Conservation (phyloP, 2,113 vertebrate genomes). For the Ellobius talpinus region DNA sequence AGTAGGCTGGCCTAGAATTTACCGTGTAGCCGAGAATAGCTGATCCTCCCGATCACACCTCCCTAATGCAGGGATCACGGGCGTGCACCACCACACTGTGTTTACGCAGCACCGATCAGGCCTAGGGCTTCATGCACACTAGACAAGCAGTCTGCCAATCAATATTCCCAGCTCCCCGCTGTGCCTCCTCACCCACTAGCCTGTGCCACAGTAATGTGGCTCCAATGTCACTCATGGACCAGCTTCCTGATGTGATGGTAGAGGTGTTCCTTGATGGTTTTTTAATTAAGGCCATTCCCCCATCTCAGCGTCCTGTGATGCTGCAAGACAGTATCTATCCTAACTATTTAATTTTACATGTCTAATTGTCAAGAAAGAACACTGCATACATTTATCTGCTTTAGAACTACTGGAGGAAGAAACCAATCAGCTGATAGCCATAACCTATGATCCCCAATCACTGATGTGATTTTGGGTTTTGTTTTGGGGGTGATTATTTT, state of each 20-base stretch:
- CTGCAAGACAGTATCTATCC: background rate
- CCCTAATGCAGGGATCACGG: background rate
- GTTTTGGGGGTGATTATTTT: background rate
- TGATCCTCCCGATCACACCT: background rate
- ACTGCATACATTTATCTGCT: background rate
- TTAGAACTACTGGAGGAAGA: constrained; percentile 51
- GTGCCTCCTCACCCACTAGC: background rate
- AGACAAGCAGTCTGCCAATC: background rate
- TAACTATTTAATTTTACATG: background rate
- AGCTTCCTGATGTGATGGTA: background rate
- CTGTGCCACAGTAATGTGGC: background rate
- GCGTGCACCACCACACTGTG: background rate
- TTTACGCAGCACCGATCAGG: no score
- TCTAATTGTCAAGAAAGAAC: constrained; percentile 33
- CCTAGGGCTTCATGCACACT: background rate
- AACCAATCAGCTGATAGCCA: constrained; percentile 43
- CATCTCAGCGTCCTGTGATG: background rate
- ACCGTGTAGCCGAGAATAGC: background rate
- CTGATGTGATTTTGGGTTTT: background rate
- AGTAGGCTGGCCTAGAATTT: background rate
- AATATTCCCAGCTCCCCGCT: background rate
- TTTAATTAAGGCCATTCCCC: constrained; percentile 1
- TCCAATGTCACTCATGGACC: background rate
- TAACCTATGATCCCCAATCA: background rate
- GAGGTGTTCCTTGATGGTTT: background rate